Conservation (phyloP, 2,113 vertebrate species). For the Gorsachius goisagi region DNA sequence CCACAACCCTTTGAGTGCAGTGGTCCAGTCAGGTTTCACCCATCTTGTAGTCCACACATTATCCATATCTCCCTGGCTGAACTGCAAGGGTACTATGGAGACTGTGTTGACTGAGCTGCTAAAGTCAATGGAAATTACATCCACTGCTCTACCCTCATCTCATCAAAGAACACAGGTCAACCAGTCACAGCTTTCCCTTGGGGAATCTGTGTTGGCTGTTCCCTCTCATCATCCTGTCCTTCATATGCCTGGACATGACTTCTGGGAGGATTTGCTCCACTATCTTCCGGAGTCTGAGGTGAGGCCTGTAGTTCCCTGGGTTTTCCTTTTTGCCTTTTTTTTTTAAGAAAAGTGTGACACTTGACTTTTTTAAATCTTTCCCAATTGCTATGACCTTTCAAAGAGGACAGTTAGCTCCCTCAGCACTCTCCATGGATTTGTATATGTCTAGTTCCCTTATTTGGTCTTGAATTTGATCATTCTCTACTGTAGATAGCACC, state of each 20-base stretch:
- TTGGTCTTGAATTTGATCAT: not conserved
- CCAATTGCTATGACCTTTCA: not conserved
- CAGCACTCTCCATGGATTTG: not conserved
- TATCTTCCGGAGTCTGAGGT: not conserved
- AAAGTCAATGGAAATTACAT: not conserved
- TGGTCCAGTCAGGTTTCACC: not conserved
- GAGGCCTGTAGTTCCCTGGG: not conserved
- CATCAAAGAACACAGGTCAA: not conserved
- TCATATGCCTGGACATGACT: not conserved
- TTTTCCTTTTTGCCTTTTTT: not conserved
- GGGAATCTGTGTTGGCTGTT: not conserved
- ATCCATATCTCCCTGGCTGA: not conserved
- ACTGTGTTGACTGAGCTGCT: not conserved
- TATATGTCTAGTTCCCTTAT: not conserved
- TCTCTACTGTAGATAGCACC: not conserved
- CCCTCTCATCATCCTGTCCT: not conserved
- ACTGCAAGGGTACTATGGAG: not conserved
- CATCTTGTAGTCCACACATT: accelerated
- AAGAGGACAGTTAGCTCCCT: not conserved
- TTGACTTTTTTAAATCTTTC: not conserved
- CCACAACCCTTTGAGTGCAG: not conserved
- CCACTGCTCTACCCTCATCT: not conserved
- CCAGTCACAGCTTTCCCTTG: not conserved
- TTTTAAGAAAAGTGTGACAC: not conserved
- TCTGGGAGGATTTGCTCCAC: not conserved